Conservation (phyloP, 2,888 invertebrate genomes). For the Flexamia atlantica region DNA sequence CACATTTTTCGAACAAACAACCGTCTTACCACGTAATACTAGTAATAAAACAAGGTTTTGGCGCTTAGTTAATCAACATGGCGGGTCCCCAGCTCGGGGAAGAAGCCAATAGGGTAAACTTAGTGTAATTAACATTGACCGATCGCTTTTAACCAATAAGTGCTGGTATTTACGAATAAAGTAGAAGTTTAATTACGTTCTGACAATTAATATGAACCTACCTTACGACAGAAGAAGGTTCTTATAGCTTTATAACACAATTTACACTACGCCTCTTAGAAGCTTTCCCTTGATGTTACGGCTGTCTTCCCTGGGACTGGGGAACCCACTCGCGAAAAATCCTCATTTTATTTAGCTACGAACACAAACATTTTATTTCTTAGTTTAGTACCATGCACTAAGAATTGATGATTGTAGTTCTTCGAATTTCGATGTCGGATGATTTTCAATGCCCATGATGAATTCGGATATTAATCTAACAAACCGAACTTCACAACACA, state of each 20-base stretch:
- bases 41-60: conserved; percentile 67
- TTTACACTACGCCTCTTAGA: conserved; percentile 73
- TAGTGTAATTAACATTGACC: conserved; percentile 48
- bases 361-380: conserved; percentile 70
- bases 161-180: conserved; percentile 28
- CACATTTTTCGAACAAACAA: background rate
- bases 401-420: conserved; percentile 74
- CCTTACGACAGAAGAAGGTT: conserved; percentile 73
- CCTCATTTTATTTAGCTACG: conserved; percentile 68
- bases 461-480: conserved; percentile 73
- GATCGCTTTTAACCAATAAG: conserved; percentile 10
- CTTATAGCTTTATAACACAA: conserved; percentile 71
- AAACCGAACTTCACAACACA: conserved; percentile 74
- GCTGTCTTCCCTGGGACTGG: conserved; percentile 71
- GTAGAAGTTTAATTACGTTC: conserved; percentile 24
- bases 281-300: conserved; percentile 71
- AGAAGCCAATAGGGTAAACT: conserved; percentile 74
- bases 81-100: conserved; percentile 75
- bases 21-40: conserved; percentile 5
- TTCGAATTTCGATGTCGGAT: conserved; percentile 75
- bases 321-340: conserved; percentile 71
- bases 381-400: conserved; percentile 75
- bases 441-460: conserved; percentile 77
- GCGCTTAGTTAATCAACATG: conserved; percentile 74
- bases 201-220: conserved; percentile 70